Evolutionary conservation across 2,797 vertebrate species (phyloP), one percentile per base, ranked within the genome.

Genomic region (Phrynocephalus guinanensis): DNA sequence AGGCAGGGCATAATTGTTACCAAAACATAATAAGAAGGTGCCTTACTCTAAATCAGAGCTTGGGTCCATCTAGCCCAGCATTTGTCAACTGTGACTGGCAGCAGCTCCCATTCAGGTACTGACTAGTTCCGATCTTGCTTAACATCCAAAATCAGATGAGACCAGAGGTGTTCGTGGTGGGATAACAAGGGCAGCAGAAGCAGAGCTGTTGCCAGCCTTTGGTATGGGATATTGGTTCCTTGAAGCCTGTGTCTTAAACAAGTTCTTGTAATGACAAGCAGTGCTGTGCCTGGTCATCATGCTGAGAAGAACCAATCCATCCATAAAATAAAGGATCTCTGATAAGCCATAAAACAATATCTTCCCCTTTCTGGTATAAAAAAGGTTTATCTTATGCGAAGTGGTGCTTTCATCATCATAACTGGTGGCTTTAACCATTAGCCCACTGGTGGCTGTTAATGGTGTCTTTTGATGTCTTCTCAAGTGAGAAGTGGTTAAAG

Each of bases 401-500:
- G 52, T 63, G 60, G 60, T 63, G 16, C 60, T 63, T 63, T 63
- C 18, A 20, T 18, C 56, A 30, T 30, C 26, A 72, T 1, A 33
- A 52, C 52, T 8, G 52, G 52, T 7, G 38, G 5, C 33, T 81
- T 73, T 30, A 33, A 28, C 30, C 56, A 30, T 60, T 52, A 38
- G 70, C 30, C 26, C 16, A 28, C 67, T 28, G n/a, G 60, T 77
- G 66, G n/a, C 33, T 83, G 68, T 60, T 79, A 60, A 86, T 70
- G 13, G 52, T 75, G 26, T 73, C 6, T 81, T 66, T 33, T 75
- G 70, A 68, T 68, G 28, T 30, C 66, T 78, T 50, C 18, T 78
- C n/a, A 83, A 44, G 63, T 68, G 6, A 28, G 78, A 63, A 83
- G 38, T 71, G 10, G 26, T 83, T 87, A 70, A n/a, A 70, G 73